Evolutionary conservation across 1,140 invertebrate genomes (phyloP).

Genomic region (Coptotermes formosanus): DNA sequence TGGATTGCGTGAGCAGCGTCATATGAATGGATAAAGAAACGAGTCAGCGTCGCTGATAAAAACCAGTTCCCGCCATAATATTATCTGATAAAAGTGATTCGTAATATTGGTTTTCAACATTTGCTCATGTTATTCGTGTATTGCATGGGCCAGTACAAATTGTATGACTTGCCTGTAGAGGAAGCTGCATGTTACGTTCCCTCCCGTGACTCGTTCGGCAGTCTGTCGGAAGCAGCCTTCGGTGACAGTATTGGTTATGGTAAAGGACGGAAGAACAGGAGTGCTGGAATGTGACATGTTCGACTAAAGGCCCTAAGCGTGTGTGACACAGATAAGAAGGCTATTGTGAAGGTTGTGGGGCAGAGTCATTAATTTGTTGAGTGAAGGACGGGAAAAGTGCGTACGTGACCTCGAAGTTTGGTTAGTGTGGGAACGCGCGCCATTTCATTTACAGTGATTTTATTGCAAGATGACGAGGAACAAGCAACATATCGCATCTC

Average conservation of each 20-base stretch:
- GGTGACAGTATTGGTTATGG: neutral
- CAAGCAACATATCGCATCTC: slow-evolving; percentile 54
- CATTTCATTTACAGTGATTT: neutral
- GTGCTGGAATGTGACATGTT: neutral
- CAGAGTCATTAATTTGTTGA: neutral
- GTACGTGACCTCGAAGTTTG: neutral
- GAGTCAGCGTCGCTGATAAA: neutral
- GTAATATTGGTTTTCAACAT: neutral
- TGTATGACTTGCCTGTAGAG: neutral
- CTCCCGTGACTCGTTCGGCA: neutral
- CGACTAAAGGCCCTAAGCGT: neutral
- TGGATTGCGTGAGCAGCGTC: neutral
- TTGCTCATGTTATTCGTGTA: neutral
- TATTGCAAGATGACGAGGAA: slow-evolving; percentile 54
- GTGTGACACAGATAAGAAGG: neutral
- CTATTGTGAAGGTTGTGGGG: neutral
- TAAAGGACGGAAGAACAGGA: neutral
- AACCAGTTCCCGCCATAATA: neutral
- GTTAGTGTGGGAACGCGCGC: neutral
- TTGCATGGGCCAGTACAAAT: neutral
- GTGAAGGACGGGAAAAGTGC: neutral
- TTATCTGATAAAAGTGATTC: neutral
- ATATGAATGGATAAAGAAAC: neutral
- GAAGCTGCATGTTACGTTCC: neutral
- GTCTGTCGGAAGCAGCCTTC: neutral